Base-by-base conservation (phyloP, 2,888 invertebrate species). In the Drosophila phalerata region DNA sequence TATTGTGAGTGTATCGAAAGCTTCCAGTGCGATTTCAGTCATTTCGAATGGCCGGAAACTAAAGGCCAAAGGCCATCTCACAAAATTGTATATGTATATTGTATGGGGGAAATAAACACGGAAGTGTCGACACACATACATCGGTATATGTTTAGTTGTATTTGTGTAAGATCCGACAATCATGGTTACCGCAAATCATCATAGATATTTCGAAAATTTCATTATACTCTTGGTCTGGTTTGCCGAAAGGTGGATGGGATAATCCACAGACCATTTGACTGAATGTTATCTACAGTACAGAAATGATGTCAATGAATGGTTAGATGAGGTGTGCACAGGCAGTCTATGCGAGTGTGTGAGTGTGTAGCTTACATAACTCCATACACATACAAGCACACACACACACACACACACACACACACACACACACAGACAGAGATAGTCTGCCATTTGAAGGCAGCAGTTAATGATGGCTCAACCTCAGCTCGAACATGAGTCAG, bases 161-260 rank as follows among this genome's bases (percentile, higher is more conserved):
- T 56, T 19, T 15, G 51, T 30, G 28, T 47, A 47, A 25, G 34
- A 45, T 25, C 53, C 65, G 62, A 63, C 78, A 75, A 75, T 77
- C 78, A 73, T 69, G 61, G 73, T 69, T 74, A 81, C 81, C 79
- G 80, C 85, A 85, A 85, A 89, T 85, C 85, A 85, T 85, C 89
- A 85, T 84, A 76, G 88, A 87, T 89, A 85, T 87, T 85, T 89
- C 70, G 82, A 87, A 87, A 85, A 89, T 86, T 89, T 89, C 85
- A 87, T 86, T 89, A 87, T 72, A 80, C 40, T 15, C 64, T 60
- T 57, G 55, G 77, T 51, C 61, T 64, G 58, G 56, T 60, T 73
- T 30, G 37, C 55, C 55, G 64, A 45, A 67, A 77, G 84, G 80
- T 67, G 62, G 37, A 49, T 64, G 65, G 62, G 56, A 71, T 69